Percentiles rank a stretch among this genome's conserved stretches.
phyloP scores from a whole-genome alignment of 1,140 invertebrate species.

The Drosophila teissieri region DNA sequence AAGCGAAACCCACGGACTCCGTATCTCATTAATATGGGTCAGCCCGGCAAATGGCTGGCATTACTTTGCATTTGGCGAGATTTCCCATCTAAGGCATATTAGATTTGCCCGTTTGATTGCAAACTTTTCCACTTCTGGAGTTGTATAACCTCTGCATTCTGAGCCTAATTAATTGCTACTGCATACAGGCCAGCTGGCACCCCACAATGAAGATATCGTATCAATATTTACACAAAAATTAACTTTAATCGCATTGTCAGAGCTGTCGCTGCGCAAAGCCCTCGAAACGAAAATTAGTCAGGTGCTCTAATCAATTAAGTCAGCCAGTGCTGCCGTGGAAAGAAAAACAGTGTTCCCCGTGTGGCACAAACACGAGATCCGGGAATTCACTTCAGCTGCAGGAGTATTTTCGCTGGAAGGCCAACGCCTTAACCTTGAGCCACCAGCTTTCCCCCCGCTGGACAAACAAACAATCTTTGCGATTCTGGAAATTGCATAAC shows the following conservation, averaged over 20 bases:
- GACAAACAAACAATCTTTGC: conserved; percentile 35
- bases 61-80: conserved; percentile 6
- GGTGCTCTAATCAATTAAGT: conserved; percentile 67
- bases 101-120: not conserved
- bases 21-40: conserved; percentile 59
- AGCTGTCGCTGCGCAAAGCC: conserved; percentile 47
- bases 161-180: conserved; percentile 41
- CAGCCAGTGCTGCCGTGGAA: conserved; percentile 18
- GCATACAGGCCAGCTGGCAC: conserved; percentile 18
- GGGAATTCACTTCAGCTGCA: conserved; percentile 16
- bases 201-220: conserved; percentile 44
- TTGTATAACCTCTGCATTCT: conserved; percentile 34
- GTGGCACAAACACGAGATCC: conserved; percentile 9
- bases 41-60: conserved; percentile 18
- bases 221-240: conserved; percentile 71
- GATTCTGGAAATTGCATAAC: conserved; percentile 57
- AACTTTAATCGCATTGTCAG: conserved; percentile 68
- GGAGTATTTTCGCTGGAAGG: conserved; percentile 6
- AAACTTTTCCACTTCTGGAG: conserved; percentile 12
- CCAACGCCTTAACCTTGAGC: conserved; percentile 42
- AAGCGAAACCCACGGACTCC: conserved; percentile 63
- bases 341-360: conserved; percentile 17
- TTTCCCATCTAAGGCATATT: conserved; percentile 4
- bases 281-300: conserved; percentile 48
- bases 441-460: conserved; percentile 16